phyloP scores from a whole-genome alignment of 2,888 invertebrate genomes.

The Pseudococcus viburni region DNA sequence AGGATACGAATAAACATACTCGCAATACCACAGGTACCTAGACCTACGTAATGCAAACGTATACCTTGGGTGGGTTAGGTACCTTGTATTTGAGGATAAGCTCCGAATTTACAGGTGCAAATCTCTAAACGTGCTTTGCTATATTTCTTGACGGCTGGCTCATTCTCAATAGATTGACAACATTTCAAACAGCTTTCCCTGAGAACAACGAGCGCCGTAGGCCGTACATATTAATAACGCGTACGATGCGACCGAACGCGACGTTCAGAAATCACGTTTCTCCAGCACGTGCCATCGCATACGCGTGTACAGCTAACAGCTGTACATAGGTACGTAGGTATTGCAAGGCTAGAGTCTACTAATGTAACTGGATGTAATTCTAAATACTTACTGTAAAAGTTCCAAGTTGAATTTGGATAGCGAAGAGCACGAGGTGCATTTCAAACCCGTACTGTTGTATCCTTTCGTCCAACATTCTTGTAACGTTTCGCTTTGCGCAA shows the following conservation, averaged over 20 bases:
- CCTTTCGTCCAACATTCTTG: constrained; percentile 90
- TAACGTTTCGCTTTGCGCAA: constrained; percentile 72
- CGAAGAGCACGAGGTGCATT: constrained; percentile 91
- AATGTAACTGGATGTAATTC: constrained; percentile 68
- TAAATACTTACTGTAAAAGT: constrained; percentile 77
- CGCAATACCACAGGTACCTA: no score
- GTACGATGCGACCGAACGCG: no score
- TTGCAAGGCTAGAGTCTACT: no score
- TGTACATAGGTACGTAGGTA: not conserved
- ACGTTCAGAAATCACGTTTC: no score
- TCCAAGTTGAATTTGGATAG: constrained; percentile 82
- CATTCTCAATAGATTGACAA: constrained; percentile 82
- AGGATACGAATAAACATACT: no score
- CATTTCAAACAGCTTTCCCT: constrained; percentile 84
- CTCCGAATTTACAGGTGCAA: constrained; percentile 98
- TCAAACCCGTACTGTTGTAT: constrained; percentile 86
- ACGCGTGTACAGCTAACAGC: no score
- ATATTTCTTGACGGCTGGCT: constrained; percentile 81
- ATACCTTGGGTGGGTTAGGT: constrained; percentile 50
- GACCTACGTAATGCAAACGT: no score
- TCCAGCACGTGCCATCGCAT: no score
- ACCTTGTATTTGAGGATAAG: constrained; percentile 96
- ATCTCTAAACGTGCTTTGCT: constrained; percentile 94
- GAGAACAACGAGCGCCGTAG: constrained; percentile 37
- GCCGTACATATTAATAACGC: not conserved